Evolutionary conservation across 2,113 vertebrate species (phyloP).

Genomic region (Xiphorhynchus elegans): DNA sequence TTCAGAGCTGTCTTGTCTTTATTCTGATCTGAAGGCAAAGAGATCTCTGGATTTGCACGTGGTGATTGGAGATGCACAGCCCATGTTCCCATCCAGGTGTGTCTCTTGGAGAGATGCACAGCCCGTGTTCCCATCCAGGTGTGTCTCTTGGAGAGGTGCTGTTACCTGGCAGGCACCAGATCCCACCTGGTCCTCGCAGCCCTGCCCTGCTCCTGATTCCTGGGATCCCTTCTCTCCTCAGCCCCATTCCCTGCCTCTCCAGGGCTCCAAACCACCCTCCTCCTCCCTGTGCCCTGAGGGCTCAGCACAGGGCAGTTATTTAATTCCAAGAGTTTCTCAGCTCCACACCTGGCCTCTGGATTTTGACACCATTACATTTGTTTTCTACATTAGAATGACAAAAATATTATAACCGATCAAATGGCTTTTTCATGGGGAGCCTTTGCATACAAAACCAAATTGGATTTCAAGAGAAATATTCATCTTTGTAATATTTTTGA

Average conservation of each 20-base stretch:
- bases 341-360: background rate
- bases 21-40: background rate
- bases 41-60: rapidly evolving
- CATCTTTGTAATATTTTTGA: background rate
- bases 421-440: background rate
- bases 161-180: background rate
- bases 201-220: background rate
- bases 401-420: background rate
- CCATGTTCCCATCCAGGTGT: background rate
- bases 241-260: background rate
- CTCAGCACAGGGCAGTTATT: background rate
- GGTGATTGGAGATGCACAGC: background rate
- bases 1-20: background rate
- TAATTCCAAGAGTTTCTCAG: background rate
- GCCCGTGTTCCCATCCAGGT: rapidly evolving
- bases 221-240: rapidly evolving
- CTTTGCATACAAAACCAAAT: background rate
- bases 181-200: background rate
- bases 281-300: background rate
- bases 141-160: background rate
- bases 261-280: background rate
- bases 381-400: background rate
- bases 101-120: background rate
- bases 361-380: background rate
- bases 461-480: background rate